Evolutionary conservation across 1,140 invertebrate genomes (phyloP).

Genomic region (Vanessa tameamea): DNA sequence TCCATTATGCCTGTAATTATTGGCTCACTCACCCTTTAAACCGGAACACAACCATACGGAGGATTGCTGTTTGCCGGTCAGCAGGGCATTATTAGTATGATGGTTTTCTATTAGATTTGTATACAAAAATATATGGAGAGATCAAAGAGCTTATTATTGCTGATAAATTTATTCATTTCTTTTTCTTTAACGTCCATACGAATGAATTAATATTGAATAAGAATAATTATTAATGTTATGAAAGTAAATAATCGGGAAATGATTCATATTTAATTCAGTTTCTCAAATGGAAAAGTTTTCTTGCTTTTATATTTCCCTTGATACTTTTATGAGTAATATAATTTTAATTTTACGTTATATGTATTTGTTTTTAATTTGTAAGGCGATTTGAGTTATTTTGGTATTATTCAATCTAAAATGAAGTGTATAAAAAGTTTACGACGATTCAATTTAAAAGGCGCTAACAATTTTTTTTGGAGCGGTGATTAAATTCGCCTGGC

Average conservation of each 20-base stretch:
- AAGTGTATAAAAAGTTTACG: too few species aligned
- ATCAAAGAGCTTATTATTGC: not conserved
- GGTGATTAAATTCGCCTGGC: too few species aligned
- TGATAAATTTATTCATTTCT: not conserved
- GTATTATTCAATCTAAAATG: too few species aligned
- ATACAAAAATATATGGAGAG: not conserved
- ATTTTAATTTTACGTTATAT: not conserved
- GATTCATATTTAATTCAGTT: not conserved
- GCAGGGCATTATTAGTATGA: too few species aligned
- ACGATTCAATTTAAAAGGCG: too few species aligned
- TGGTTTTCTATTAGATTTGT: too few species aligned
- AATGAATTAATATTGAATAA: not conserved
- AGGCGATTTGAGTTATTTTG: too few species aligned
- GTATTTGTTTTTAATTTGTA: conserved; percentile 5
- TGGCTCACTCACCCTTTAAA: too few species aligned
- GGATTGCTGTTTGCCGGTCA: too few species aligned
- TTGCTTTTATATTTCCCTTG: not conserved
- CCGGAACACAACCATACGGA: too few species aligned
- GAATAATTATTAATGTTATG: not conserved
- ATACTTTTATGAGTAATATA: not conserved
- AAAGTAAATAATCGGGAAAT: not conserved
- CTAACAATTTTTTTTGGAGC: too few species aligned
- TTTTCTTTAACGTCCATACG: not conserved
- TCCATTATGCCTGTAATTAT: too few species aligned
- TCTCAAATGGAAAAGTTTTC: conserved; percentile 1